phyloP scores from a whole-genome alignment of 1,140 invertebrate genomes.

The Xylocopa sonorina region DNA sequence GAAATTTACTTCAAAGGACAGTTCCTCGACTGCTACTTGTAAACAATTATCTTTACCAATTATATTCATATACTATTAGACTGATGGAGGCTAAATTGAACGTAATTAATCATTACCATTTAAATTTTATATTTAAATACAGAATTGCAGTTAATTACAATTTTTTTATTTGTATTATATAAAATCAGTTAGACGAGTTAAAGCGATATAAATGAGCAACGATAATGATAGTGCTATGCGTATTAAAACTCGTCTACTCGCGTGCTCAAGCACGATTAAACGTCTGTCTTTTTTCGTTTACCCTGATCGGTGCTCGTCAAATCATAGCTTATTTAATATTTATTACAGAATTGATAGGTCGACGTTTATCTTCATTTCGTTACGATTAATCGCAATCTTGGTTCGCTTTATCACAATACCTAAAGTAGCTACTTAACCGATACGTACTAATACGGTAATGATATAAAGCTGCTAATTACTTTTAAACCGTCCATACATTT shows the following conservation, averaged over 20 bases:
- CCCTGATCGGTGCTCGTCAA: neutral
- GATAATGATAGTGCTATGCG: neutral
- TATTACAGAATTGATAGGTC: neutral
- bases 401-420: neutral
- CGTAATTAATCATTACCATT: too few relatives aligned
- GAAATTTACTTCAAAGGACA: too few relatives aligned
- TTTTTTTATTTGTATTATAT: neutral
- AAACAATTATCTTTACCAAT: too few relatives aligned
- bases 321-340: constrained; percentile 5
- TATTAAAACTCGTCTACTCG: neutral
- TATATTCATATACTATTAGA: too few relatives aligned
- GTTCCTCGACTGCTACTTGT: too few relatives aligned
- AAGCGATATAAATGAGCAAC: neutral
- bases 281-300: neutral
- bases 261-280: neutral
- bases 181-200: neutral
- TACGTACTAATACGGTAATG: neutral
- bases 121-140: too few relatives aligned
- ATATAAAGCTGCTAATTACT: neutral
- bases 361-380: neutral
- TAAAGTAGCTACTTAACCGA: neutral
- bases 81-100: too few relatives aligned
- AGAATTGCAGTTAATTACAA: too few relatives aligned
- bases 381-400: constrained; percentile 5
- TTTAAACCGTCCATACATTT: neutral